These are phyloP conservation scores for Phaethon lepturus DNA, from an alignment of 2,113 vertebrate genomes.

Conservation along the genomic window DNA sequence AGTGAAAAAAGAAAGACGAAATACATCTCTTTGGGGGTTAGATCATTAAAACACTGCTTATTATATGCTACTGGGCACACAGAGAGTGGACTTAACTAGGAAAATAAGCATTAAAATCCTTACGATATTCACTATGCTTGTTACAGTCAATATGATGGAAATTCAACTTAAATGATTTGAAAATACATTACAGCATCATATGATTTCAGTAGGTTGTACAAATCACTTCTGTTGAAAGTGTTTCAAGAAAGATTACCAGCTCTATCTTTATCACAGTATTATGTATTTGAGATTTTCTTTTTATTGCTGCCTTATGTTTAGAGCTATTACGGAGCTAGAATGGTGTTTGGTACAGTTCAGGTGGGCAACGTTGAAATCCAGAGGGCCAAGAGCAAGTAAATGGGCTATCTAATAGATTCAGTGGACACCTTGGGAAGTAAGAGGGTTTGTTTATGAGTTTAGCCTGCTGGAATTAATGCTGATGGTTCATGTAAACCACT, in stretches of 20 bases:
- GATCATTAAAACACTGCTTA: not conserved
- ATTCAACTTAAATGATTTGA: not conserved
- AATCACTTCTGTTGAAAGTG: not conserved
- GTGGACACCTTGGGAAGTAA: not conserved
- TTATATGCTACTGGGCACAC: not conserved
- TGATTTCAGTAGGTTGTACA: not conserved
- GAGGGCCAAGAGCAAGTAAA: not conserved
- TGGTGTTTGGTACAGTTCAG: not conserved
- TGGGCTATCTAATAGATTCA: not conserved
- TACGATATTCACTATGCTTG: not conserved
- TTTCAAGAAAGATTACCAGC: not conserved
- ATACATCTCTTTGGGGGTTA: not conserved
- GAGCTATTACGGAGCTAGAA: not conserved
- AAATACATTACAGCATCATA: not conserved
- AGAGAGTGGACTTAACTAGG: not conserved
- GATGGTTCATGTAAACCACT: not conserved
- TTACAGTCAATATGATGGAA: not conserved
- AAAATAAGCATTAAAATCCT: not conserved
- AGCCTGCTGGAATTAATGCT: not conserved
- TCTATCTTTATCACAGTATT: not conserved
- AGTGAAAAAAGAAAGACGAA: not conserved
- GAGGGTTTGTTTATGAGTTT: not conserved
- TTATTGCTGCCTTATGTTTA: not conserved
- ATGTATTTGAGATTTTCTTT: not conserved
- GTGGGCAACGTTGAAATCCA: not conserved